These are phyloP conservation scores for Priocnemis perturbator DNA, from an alignment of 2,888 invertebrate genomes.

Conservation along the genomic window DNA sequence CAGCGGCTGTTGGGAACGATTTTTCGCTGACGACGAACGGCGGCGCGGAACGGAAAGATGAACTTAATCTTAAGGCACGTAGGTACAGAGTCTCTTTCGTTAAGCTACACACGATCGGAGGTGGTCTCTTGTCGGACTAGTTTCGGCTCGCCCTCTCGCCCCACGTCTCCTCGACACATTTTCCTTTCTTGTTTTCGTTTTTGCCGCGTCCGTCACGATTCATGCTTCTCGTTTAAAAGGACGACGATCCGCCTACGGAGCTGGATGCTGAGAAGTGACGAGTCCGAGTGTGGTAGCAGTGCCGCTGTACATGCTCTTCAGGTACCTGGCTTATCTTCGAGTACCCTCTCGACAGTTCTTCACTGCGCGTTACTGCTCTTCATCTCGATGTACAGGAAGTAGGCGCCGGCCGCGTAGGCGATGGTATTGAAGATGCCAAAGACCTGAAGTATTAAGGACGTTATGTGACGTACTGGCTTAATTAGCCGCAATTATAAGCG, in stretches of 20 bases:
- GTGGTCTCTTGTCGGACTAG: slow-evolving; percentile 47
- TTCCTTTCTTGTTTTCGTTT: too few relatives aligned
- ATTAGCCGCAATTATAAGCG: too few relatives aligned
- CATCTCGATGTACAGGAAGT: slow-evolving; percentile 85
- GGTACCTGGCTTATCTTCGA: slow-evolving; percentile 51
- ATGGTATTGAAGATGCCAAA: slow-evolving; percentile 89
- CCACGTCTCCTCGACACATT: background rate
- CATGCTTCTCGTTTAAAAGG: slow-evolving; percentile 9
- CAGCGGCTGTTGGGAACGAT: background rate
- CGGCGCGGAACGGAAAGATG: slow-evolving; percentile 16
- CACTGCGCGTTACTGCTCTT: slow-evolving; percentile 77
- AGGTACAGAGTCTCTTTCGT: slow-evolving; percentile 40
- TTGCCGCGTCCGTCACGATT: slow-evolving; percentile 5
- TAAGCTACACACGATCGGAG: slow-evolving; percentile 43
- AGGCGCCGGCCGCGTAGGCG: slow-evolving; percentile 86
- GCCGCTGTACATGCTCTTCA: slow-evolving; percentile 47
- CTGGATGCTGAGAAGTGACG: slow-evolving; percentile 17
- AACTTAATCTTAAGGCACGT: slow-evolving; percentile 50
- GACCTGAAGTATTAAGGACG: slow-evolving; percentile 76
- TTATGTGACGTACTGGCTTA: too few relatives aligned
- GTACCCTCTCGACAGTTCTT: slow-evolving; percentile 38
- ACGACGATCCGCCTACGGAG: background rate
- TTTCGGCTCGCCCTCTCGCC: slow-evolving; percentile 32
- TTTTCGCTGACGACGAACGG: slow-evolving; percentile 16
- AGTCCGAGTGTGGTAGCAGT: slow-evolving; percentile 18